These are phyloP conservation scores for Babylonia areolata DNA, from an alignment of 1,140 invertebrate genomes.

Conservation along the genomic window DNA sequence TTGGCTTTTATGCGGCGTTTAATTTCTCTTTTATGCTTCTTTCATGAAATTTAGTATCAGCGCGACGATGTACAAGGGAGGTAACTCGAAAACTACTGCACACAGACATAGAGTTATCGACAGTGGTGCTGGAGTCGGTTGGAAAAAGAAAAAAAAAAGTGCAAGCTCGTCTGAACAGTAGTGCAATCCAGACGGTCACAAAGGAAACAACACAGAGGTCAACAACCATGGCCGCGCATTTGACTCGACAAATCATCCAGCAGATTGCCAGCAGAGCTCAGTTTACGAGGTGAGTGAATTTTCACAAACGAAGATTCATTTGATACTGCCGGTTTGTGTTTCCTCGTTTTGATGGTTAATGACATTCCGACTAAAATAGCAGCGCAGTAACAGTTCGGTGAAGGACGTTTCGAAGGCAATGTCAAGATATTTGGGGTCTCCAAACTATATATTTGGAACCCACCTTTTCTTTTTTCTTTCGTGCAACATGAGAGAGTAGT, in stretches of 20 bases:
- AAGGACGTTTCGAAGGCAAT: not conserved
- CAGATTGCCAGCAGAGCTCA: not conserved
- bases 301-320: not conserved
- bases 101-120: not conserved
- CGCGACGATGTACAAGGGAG: too few species aligned
- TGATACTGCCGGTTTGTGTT: not conserved
- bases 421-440: too few species aligned
- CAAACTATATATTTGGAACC: too few species aligned
- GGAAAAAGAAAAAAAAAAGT: not conserved
- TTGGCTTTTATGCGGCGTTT: too few species aligned
- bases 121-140: not conserved
- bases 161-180: not conserved
- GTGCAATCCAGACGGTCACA: not conserved
- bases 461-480: too few species aligned
- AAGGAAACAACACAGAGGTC: not conserved
- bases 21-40: too few species aligned
- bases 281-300: not conserved
- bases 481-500: too few species aligned
- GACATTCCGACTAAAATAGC: not conserved
- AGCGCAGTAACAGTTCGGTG: not conserved
- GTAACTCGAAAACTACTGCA: too few species aligned
- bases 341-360: too few species aligned
- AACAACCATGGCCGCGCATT: slow-evolving; percentile 2
- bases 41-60: too few species aligned
- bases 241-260: slow-evolving; percentile 19